These are phyloP conservation scores for Drosophila hamatofila DNA, from an alignment of 2,888 invertebrate species.

Conservation along the genomic window DNA sequence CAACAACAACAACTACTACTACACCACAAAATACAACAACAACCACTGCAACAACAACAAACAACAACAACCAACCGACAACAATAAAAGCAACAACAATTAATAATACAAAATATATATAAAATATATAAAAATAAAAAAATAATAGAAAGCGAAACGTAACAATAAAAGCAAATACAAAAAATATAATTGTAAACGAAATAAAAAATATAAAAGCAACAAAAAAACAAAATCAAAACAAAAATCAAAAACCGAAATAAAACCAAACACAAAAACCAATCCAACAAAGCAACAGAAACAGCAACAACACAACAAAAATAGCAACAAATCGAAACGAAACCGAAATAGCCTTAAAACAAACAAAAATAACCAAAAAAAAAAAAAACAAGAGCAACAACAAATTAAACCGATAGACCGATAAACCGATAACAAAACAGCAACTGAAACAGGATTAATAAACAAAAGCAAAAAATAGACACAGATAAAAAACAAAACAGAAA, in stretches of 20 bases:
- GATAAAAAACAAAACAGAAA: constrained; percentile 1
- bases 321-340: constrained; percentile 63
- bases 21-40: constrained; percentile 38
- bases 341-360: constrained; percentile 56
- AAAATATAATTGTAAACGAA: constrained; percentile 35
- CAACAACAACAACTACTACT: constrained; percentile 49
- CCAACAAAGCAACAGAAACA: constrained; percentile 47
- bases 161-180: constrained; percentile 67
- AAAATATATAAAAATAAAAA: constrained; percentile 16
- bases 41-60: constrained; percentile 50
- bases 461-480: constrained; percentile 34
- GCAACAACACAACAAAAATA: constrained; percentile 52
- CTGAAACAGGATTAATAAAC: constrained; percentile 44
- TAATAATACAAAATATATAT: constrained; percentile 46
- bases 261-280: constrained; percentile 51
- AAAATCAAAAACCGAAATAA: constrained; percentile 43
- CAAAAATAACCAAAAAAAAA: constrained; percentile 32
- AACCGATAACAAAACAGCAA: constrained; percentile 45
- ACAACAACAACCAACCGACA: constrained; percentile 58
- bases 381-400: constrained; percentile 26
- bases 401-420: constrained; percentile 39
- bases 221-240: constrained; percentile 46
- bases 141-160: constrained; percentile 57
- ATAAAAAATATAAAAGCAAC: constrained; percentile 29
- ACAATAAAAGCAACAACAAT: constrained; percentile 58